Conservation (phyloP, 2,797 vertebrate genomes). For the Dipus sagitta region DNA sequence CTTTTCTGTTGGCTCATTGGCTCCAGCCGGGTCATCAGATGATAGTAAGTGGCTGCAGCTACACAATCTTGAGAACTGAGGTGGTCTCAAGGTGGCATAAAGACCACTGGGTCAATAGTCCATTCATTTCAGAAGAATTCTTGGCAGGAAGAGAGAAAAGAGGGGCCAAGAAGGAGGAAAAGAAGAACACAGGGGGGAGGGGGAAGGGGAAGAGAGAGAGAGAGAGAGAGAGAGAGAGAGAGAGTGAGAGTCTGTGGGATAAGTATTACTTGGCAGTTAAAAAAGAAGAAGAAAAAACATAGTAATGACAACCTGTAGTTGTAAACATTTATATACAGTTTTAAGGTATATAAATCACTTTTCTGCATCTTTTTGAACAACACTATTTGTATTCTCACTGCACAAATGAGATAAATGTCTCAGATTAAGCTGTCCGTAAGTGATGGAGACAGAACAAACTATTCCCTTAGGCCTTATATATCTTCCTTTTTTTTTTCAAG, state of each 20-base stretch:
- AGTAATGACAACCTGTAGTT: not conserved
- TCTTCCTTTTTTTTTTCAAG: not conserved
- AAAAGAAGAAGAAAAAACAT: not conserved
- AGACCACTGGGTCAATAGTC: not conserved
- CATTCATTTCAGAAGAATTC: not conserved
- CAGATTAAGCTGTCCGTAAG: not conserved
- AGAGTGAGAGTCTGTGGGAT: not conserved
- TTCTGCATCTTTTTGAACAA: not conserved
- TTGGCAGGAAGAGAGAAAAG: not conserved
- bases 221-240: not conserved
- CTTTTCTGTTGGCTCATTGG: not conserved
- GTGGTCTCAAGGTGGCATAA: not conserved
- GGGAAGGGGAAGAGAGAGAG: not conserved
- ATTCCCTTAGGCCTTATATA: not conserved
- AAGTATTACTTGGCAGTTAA: not conserved
- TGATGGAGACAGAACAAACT: not conserved
- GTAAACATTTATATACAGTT: constrained; percentile 41
- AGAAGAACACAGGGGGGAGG: not conserved
- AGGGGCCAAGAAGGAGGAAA: too few relatives aligned
- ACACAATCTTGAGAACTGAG: not conserved
- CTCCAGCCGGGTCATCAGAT: not conserved
- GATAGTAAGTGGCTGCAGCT: not conserved
- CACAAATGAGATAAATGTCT: not conserved
- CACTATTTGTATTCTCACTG: constrained; percentile 35
- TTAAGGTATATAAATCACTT: not conserved